Conservation (phyloP, 2,113 vertebrate genomes). For the Sphyrna mokarran region DNA sequence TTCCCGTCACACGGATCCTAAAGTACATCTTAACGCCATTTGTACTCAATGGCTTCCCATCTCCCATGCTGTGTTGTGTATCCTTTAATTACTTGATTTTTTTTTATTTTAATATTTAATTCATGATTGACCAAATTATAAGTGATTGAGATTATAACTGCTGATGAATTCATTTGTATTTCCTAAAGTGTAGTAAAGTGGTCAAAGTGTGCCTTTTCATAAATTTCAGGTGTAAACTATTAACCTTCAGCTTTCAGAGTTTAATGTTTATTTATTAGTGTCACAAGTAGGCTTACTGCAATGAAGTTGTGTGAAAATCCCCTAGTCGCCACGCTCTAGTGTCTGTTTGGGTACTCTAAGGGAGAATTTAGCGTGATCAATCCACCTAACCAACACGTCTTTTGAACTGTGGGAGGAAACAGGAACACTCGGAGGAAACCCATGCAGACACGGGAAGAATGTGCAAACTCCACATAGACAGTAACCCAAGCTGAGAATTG, state of each 20-base stretch:
- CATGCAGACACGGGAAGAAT: too few species aligned
- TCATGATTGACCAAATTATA: neutral
- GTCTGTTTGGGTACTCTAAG: too few species aligned
- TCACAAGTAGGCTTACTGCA: too few species aligned
- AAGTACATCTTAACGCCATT: slow-evolving; percentile 85
- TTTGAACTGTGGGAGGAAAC: too few species aligned
- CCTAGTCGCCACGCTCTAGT: too few species aligned
- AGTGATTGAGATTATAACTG: slow-evolving; percentile 9
- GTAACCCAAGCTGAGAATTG: too few species aligned
- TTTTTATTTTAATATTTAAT: neutral
- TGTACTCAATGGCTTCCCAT: slow-evolving; percentile 91
- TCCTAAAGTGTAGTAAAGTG: neutral
- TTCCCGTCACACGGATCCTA: slow-evolving; percentile 77
- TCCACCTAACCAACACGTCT: too few species aligned
- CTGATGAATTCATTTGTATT: neutral
- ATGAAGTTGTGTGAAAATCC: too few species aligned
- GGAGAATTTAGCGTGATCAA: too few species aligned
- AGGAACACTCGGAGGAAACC: too few species aligned
- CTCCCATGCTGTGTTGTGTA: slow-evolving; percentile 85
- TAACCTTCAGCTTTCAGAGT: neutral
- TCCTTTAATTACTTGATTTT: slow-evolving; percentile 54
- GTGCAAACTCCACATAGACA: too few species aligned
- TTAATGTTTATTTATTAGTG: too few species aligned
- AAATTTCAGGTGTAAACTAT: neutral
- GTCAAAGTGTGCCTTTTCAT: neutral